Conservation (phyloP, 2,888 invertebrate genomes). For the Folsomia candida region DNA sequence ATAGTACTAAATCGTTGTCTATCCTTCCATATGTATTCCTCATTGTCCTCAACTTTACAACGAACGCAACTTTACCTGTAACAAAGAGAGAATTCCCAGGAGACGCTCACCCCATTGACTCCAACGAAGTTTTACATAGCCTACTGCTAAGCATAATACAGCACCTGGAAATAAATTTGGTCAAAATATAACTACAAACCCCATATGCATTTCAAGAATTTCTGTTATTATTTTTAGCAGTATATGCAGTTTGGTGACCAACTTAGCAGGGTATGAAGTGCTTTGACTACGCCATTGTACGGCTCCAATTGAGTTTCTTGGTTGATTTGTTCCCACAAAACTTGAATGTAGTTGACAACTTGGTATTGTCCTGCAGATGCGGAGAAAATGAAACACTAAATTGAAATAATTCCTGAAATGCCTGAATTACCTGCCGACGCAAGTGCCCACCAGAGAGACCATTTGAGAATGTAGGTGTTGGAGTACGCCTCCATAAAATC, state of each 20-base stretch:
- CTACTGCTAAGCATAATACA: slow-evolving; percentile 25
- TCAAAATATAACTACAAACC: neutral
- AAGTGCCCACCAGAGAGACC: slow-evolving; percentile 76
- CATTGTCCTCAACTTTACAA: too few species aligned
- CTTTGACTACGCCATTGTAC: slow-evolving; percentile 66
- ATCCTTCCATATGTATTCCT: too few species aligned
- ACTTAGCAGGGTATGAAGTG: slow-evolving; percentile 64
- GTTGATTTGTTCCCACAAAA: slow-evolving; percentile 72
- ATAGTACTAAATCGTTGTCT: too few species aligned
- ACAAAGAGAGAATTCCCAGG: slow-evolving; percentile 21
- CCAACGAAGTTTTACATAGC: slow-evolving; percentile 23
- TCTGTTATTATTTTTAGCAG: neutral
- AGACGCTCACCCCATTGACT: slow-evolving; percentile 32
- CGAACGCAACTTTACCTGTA: slow-evolving; percentile 29
- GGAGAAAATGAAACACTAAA: too few species aligned
- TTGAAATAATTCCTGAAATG: too few species aligned
- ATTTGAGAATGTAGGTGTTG: slow-evolving; percentile 64
- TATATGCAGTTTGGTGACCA: slow-evolving; percentile 2
- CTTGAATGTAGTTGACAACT: slow-evolving; percentile 74
- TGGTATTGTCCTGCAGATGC: slow-evolving; percentile 59
- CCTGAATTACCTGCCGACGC: too few species aligned
- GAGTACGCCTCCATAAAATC: slow-evolving; percentile 64
- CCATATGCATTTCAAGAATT: neutral
- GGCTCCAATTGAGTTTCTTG: slow-evolving; percentile 50
- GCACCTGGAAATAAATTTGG: slow-evolving; percentile 18